Evolutionary conservation across 2,113 vertebrate genomes (phyloP), one percentile per base, ranked within the genome.

Genomic region (Cryptomyrus ogoouensis): DNA sequence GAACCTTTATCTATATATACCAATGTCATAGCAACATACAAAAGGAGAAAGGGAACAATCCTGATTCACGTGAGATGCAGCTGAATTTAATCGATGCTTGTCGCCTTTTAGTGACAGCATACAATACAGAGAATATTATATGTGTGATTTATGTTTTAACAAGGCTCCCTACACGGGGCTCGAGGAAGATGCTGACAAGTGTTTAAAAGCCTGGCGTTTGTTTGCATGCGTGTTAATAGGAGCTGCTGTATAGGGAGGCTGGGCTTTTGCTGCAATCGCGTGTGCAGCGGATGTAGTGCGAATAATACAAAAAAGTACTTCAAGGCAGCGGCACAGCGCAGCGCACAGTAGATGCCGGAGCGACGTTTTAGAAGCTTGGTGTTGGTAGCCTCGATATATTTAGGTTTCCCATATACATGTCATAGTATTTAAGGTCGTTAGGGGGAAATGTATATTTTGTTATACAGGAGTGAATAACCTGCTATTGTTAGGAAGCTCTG

Each of bases 401-500:
- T 35, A 31, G 89, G 31, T 66, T 19, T 42, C 46, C 56, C 17
- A 19, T 87, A 87, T 47, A 31, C 50, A n/a, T 90, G 62, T 24
- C 56, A 77, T 85, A 90, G 27, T 50, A 70, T 42, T 90, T 62
- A 42, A 21, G 42, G 70, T 19, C 12, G 10, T 49, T 83, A n/a
- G 24, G 31, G 85, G 49, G 10, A 88, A 88, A 83, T 91, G 62
- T 52, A 31, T 53, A 15, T 56, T 83, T 53, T 88, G 90, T 52
- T 66, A 31, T 86, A 24, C 35, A 53, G 9, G 39, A 62, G n/a
- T 42, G 46, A 58, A 56, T 56, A 88, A 74, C 42, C 90, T 91
- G 92, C 90, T 90, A 90, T 83, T 44, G 24, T 52, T 50, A 77
- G 84, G 89, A 91, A 90, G 91, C 87, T 90, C 70, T 88, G 88